Evolutionary conservation across 92 coral and sea anemone species (phyloP).

Genomic region (Phenganax subtilis): DNA sequence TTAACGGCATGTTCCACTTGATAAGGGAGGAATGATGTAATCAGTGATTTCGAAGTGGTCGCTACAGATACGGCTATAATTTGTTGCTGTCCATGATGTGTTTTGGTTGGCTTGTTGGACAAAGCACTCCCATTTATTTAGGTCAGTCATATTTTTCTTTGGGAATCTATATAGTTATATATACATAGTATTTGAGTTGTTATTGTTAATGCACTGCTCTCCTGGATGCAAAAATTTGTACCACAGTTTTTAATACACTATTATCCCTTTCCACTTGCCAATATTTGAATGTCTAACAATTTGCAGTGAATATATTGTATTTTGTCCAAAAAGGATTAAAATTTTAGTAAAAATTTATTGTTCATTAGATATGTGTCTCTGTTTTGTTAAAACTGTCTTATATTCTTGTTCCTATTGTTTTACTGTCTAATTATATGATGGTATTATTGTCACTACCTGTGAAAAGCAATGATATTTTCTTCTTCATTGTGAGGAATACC

Average conservation of each 20-base stretch:
- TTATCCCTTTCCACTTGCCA: not conserved
- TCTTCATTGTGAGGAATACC: not conserved
- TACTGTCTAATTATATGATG: not conserved
- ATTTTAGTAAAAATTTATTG: not conserved
- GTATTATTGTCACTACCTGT: not conserved
- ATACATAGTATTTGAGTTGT: not conserved
- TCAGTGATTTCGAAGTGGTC: not conserved
- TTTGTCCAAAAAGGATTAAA: not conserved
- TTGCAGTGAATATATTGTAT: not conserved
- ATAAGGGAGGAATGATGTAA: not conserved
- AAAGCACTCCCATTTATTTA: not conserved
- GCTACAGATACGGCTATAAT: conserved; percentile 1
- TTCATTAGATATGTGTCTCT: not conserved
- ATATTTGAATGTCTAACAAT: not conserved
- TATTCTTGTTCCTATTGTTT: not conserved
- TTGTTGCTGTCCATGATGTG: conserved; percentile 9
- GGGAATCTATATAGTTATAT: not conserved
- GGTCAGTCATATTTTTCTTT: not conserved
- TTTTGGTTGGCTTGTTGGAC: not conserved
- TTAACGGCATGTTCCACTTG: conserved; percentile 12
- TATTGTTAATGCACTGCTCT: conserved; percentile 1
- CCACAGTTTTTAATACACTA: not conserved
- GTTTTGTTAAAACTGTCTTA: not conserved
- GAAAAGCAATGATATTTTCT: conserved; percentile 5
- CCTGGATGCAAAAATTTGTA: not conserved